Conservation (phyloP, 2,888 invertebrate genomes). For the Drosophila siamana region DNA sequence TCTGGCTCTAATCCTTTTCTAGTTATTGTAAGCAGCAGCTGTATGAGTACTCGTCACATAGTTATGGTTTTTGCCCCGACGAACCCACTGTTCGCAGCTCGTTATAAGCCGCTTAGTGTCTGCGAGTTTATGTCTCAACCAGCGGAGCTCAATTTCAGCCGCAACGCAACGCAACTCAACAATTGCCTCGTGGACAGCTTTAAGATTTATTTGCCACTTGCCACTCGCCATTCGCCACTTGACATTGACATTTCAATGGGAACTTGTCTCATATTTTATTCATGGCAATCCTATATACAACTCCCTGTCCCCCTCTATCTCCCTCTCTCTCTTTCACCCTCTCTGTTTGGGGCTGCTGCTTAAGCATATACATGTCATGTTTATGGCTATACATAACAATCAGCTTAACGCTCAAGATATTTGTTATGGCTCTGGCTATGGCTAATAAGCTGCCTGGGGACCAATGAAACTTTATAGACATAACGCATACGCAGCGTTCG, state of each 20-base stretch:
- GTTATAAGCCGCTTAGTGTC: slow-evolving; percentile 63
- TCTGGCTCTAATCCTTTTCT: slow-evolving; percentile 63
- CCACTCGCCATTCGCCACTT: slow-evolving; percentile 22
- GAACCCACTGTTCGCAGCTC: slow-evolving; percentile 35
- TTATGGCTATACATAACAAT: slow-evolving; percentile 21
- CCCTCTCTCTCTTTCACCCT: not conserved
- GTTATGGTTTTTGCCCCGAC: slow-evolving; percentile 66
- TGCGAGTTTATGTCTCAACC: slow-evolving; percentile 19
- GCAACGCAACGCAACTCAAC: slow-evolving; percentile 28
- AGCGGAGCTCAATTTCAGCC: slow-evolving; percentile 42
- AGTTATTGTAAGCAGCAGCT: slow-evolving; percentile 63
- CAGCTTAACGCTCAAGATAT: slow-evolving; percentile 33
- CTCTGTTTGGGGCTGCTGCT: not conserved
- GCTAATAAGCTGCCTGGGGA: slow-evolving; percentile 42
- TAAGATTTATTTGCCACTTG: slow-evolving; percentile 48
- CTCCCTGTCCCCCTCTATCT: not conserved
- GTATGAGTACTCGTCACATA: slow-evolving; percentile 50
- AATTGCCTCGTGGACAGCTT: slow-evolving; percentile 52
- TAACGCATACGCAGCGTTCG: slow-evolving; percentile 31
- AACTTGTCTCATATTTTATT: slow-evolving; percentile 34
- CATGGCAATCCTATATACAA: slow-evolving; percentile 3
- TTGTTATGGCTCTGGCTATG: slow-evolving; percentile 3
- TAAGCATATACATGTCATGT: not conserved
- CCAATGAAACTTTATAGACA: slow-evolving; percentile 38
- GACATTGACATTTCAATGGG: slow-evolving; percentile 58